phyloP scores from a whole-genome alignment of 1,140 invertebrate species.

The Plodia interpunctella region DNA sequence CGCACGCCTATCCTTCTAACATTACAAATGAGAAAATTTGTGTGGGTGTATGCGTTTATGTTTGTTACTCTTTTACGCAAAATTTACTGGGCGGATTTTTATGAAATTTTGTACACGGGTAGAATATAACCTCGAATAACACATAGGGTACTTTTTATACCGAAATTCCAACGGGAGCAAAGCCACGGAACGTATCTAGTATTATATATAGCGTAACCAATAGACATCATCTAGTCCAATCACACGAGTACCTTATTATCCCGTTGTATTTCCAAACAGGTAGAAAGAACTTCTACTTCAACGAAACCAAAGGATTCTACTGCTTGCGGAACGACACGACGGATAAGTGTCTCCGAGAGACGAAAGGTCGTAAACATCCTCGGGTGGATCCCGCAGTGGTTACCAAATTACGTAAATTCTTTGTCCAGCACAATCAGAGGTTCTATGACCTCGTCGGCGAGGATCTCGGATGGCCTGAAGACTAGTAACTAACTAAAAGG shows the following conservation, averaged over 20 bases:
- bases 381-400: slow-evolving; percentile 89
- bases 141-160: too few species aligned
- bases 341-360: slow-evolving; percentile 94
- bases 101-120: too few species aligned
- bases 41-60: too few species aligned
- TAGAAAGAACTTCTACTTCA: slow-evolving; percentile 96
- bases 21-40: too few species aligned
- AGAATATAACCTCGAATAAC: too few species aligned
- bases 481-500: slow-evolving; percentile 72
- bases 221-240: background rate
- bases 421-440: slow-evolving; percentile 95
- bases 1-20: too few species aligned
- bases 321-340: slow-evolving; percentile 92
- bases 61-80: too few species aligned
- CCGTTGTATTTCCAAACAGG: slow-evolving; percentile 73
- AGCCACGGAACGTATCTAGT: too few species aligned
- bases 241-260: background rate
- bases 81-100: too few species aligned
- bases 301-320: slow-evolving; percentile 97
- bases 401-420: slow-evolving; percentile 94
- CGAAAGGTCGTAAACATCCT: slow-evolving; percentile 96
- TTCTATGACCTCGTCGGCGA: slow-evolving; percentile 96
- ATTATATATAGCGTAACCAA: too few species aligned
- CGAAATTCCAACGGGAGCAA: too few species aligned
- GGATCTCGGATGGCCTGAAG: slow-evolving; percentile 93